These are phyloP conservation scores for Okamejei kenojei DNA, from an alignment of 2,797 vertebrate genomes.

Conservation along the genomic window DNA sequence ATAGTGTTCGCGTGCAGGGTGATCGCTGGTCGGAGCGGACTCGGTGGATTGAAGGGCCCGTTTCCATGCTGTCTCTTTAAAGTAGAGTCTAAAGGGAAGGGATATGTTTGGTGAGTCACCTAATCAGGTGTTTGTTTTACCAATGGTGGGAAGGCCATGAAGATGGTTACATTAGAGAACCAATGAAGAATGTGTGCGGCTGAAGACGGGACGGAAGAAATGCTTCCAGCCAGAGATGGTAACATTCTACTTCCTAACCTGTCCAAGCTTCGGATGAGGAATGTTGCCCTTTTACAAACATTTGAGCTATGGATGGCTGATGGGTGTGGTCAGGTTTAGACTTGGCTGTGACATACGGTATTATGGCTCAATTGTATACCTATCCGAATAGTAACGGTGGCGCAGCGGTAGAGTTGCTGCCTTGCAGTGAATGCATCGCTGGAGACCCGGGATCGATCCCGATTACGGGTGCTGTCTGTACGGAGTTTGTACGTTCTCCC, in stretches of 20 bases:
- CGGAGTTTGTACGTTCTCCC: too few relatives aligned
- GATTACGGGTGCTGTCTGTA: too few relatives aligned
- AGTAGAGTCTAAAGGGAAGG: not conserved
- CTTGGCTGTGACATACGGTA: not conserved
- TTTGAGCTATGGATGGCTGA: not conserved
- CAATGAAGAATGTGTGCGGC: not conserved
- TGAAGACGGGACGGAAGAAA: not conserved
- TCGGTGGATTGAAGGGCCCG: too few relatives aligned
- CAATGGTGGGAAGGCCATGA: not conserved
- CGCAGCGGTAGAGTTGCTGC: too few relatives aligned
- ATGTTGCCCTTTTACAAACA: not conserved
- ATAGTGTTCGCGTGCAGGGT: too few relatives aligned
- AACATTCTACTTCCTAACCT: not conserved
- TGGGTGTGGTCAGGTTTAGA: not conserved
- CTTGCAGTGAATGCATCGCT: too few relatives aligned
- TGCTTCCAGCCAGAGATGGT: not conserved
- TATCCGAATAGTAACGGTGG: too few relatives aligned
- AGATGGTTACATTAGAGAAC: not conserved
- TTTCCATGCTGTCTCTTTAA: too few relatives aligned
- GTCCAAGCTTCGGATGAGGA: not conserved
- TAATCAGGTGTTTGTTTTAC: not conserved
- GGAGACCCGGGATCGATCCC: too few relatives aligned
- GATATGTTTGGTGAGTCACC: not conserved
- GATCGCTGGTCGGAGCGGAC: too few relatives aligned
- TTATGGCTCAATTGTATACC: too few relatives aligned